Evolutionary conservation across 1,140 invertebrate genomes (phyloP), one percentile per base, ranked within the genome.

Genomic region (Drosophila sproati): DNA sequence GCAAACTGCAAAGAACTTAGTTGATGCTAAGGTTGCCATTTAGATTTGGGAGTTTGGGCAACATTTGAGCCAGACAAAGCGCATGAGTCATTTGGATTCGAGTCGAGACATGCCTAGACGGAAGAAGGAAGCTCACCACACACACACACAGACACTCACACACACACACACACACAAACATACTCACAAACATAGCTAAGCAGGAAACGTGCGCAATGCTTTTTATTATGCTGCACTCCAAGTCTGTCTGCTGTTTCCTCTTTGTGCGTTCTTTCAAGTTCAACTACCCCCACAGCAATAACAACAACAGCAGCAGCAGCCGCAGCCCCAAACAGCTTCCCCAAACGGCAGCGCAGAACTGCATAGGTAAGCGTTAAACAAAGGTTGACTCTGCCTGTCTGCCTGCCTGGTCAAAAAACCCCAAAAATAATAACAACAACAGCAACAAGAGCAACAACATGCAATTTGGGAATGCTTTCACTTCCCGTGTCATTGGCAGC

Each of bases 401-500:
- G 35, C 5, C 34, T 62, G 75, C 71, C 79, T 76, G 83, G 83
- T 82, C 82, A 87, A 88, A 74, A 77, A 79, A 79, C 76, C 66
- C 45, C 70, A 63, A 62, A 66, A 61, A 74, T 59, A 68, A 66
- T 63, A 54, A 34, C 39, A 57, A 34, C 39, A 62, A 62, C 31
- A 67, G 57, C 51, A 76, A n/a, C 37, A 76, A 69, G 29, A 48
- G 45, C 35, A 64, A 59, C 63, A 74, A 73, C 59, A 83, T 86
- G 37, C 39, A 41, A 41, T 79, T 70, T 50, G 68, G 66, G 52
- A 79, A 73, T 73, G 80, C 85, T 87, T 87, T 87, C 82, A 87
- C 82, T 87, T 87, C 82, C 82, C 82, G 83, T 89, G 82, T 87
- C 83, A 88, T 83, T 87, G 82, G 73, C 83, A 82, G 77, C 80